Base-by-base conservation (phyloP, 2,888 invertebrate species). In the Aricia artaxerxes region DNA sequence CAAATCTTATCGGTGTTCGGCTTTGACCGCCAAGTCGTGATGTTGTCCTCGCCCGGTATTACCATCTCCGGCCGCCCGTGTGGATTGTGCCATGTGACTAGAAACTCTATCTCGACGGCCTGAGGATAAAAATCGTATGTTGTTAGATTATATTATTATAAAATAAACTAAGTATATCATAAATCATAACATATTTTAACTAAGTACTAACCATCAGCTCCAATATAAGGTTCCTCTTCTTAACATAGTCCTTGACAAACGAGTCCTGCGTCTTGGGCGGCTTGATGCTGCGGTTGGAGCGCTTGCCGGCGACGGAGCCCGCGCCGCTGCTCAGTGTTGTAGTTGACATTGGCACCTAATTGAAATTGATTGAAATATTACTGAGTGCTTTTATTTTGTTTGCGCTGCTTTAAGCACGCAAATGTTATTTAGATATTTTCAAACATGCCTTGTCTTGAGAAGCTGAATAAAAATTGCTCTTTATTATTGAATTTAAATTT, bases 21-120 rank as follows among this genome's bases (percentile, higher is more conserved):
- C 85, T 98, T 97, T n/a, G 97, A 96, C 16, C 98, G 96, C 99
- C 99, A 99, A 40, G 98, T 97, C 0, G 97, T 96, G 81, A 99
- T 97, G 81, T 97, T 97, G 84, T 98, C 97, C 87, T 98, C 99
- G 0, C 98, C 98, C 0, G 97, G 96, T 7, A 98, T 95, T 0
- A 94, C 91, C 78, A 97, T 94, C 85, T 99, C 98, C 0, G 96
- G 95, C 5, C 97, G 93, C 60, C 96, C 95, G 84, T 98, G 97
- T 0, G 99, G 99, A 93, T 99, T 99, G 88, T 98, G 97, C 99
- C 99, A 99, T 0, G 97, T 98, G 78, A 98, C 96, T 82, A 99
- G 95, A 87, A 99, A 97, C 91, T 99, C 99, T 84, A 99, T 97
- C 91, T 99, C 99, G 16, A 98, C 98, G 0, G 98, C 98, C 95